A percentile compares a stretch with the other conserved stretches of the same genome.
Evolutionary conservation across 2,113 vertebrate genomes (phyloP).

Genomic region (Falco punctatus): DNA sequence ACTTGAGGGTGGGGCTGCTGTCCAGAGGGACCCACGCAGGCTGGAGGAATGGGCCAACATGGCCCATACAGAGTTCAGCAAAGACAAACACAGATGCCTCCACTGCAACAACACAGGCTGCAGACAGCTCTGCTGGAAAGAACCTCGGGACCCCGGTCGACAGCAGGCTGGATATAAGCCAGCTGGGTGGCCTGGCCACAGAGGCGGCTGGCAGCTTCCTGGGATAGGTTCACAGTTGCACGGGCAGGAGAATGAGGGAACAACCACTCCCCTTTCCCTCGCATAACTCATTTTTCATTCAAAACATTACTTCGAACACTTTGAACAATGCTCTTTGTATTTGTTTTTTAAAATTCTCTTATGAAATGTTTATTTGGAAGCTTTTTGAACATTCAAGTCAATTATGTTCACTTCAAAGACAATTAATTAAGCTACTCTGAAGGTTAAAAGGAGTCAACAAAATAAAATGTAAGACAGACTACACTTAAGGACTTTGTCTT

Average conservation of each 20-base stretch:
- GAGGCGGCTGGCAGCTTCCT: background rate
- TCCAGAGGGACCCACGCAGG: background rate
- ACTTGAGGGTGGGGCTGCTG: background rate
- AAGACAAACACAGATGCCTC: background rate
- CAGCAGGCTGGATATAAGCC: too few species aligned
- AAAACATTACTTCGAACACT: background rate
- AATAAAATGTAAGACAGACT: background rate
- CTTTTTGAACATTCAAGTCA: conserved; percentile 10
- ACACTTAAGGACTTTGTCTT: background rate
- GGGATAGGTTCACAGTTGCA: rapidly evolving
- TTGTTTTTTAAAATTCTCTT: background rate
- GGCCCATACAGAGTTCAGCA: rapidly evolving
- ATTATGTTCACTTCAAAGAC: conserved; percentile 15
- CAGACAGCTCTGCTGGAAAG: background rate
- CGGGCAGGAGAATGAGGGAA: background rate
- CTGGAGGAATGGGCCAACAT: background rate
- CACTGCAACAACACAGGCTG: background rate
- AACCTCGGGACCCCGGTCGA: too few species aligned
- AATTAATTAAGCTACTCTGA: conserved; percentile 20
- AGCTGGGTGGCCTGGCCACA: background rate
- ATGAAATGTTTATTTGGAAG: background rate
- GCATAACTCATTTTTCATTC: background rate
- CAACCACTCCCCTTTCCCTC: background rate
- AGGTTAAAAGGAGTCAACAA: background rate
- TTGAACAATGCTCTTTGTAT: background rate